Conservation (phyloP, 2,888 invertebrate species). For the Marasmarcha lunaedactyla region DNA sequence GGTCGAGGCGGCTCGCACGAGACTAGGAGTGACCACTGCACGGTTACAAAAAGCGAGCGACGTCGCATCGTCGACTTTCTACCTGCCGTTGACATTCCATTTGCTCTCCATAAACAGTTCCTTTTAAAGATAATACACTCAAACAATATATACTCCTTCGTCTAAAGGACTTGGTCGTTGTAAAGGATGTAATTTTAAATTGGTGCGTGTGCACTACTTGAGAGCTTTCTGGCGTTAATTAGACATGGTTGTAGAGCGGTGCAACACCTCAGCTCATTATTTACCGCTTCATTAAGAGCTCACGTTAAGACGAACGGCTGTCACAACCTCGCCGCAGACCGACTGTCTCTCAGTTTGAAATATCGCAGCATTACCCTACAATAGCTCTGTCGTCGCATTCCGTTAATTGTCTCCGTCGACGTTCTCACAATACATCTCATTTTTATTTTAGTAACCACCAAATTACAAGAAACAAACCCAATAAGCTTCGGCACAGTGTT, state of each 20-base stretch:
- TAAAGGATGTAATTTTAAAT: no score
- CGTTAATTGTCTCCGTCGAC: slow-evolving; percentile 51
- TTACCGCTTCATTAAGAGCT: slow-evolving; percentile 68
- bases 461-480: slow-evolving; percentile 24
- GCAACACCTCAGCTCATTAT: slow-evolving; percentile 64
- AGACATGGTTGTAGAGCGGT: slow-evolving; percentile 50
- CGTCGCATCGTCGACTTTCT: slow-evolving; percentile 29
- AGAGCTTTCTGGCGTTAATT: slow-evolving; percentile 43
- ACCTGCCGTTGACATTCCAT: slow-evolving; percentile 25
- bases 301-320: slow-evolving; percentile 52
- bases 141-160: no score
- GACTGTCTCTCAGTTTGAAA: slow-evolving; percentile 47
- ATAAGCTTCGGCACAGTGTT: slow-evolving; percentile 29
- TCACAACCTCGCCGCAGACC: slow-evolving; percentile 57
- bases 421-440: slow-evolving; percentile 12
- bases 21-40: slow-evolving; percentile 55
- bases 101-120: slow-evolving; percentile 27
- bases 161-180: no score
- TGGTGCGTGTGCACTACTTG: no score
- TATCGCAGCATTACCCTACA: slow-evolving; percentile 60
- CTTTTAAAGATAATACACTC: slow-evolving; percentile 23
- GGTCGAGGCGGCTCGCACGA: slow-evolving; percentile 43
- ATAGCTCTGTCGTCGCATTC: slow-evolving; percentile 55
- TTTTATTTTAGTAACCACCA: slow-evolving; percentile 28
- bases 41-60: slow-evolving; percentile 54